Evolutionary conservation across 2,888 invertebrate species (phyloP).

Genomic region (Pseudanteris insignis): DNA sequence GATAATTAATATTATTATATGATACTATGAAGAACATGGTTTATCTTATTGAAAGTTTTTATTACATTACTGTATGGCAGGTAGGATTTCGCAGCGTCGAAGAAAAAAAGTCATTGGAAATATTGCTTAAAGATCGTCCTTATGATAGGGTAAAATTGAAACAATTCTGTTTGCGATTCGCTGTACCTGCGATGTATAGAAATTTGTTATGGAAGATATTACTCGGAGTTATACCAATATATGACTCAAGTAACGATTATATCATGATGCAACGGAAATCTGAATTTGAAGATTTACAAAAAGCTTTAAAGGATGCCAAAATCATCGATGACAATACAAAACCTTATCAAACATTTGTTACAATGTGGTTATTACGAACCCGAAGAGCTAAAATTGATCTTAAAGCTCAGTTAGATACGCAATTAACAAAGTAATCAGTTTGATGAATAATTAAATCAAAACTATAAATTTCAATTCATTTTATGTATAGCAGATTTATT

Average conservation of each 20-base stretch:
- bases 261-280: constrained; percentile 78
- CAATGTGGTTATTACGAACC: constrained; percentile 84
- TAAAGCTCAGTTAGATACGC: constrained; percentile 57
- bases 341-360: constrained; percentile 75
- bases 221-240: constrained; percentile 81
- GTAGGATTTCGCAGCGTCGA: constrained; percentile 91
- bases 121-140: constrained; percentile 85
- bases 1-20: not conserved
- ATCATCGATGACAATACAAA: constrained; percentile 74
- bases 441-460: constrained; percentile 7
- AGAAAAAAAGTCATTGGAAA: constrained; percentile 89
- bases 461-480: constrained; percentile 1
- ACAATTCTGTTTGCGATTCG: constrained; percentile 86
- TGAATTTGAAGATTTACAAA: constrained; percentile 79
- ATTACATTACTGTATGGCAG: constrained; percentile 44
- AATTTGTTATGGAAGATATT: constrained; percentile 87
- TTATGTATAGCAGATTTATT: no score
- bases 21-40: not conserved
- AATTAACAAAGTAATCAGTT: constrained; percentile 55
- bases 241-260: constrained; percentile 79
- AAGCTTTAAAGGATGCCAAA: constrained; percentile 76
- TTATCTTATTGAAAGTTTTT: constrained; percentile 2
- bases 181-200: constrained; percentile 83
- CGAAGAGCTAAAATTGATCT: constrained; percentile 71
- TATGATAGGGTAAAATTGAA: constrained; percentile 81